Evolutionary conservation across 1,140 invertebrate genomes (phyloP), one percentile per base, ranked within the genome.

Genomic region (Apis cerana): DNA sequence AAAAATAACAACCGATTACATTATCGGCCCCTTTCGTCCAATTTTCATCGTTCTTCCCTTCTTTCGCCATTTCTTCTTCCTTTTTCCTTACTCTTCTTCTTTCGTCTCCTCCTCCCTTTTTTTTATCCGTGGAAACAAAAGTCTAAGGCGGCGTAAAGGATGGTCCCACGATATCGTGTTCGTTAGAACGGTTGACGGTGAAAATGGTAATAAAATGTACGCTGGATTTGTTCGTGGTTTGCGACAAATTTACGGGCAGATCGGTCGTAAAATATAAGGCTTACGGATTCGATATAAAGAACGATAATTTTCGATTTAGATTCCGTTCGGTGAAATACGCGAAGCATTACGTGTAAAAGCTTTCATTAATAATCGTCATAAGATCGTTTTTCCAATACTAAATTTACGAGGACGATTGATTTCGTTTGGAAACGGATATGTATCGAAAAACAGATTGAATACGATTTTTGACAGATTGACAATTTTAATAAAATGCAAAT

Each of bases 311-410:
- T 21, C 64, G 76, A 81, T 84, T n/a, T 43, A 69, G 61, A 80
- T 82, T 83, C 59, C 59, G 58, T 50, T 56, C 70, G 48, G 19
- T 56, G 50, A 75, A 52, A 61, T 50, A 43, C 84, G 74, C n/a
- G 56, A 50, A 71, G 56, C 77, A 61, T 85, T 80, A 56, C 33
- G 12, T 52, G 85, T 84, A 87, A 87, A 76, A 59, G 56, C 70
- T 17, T 15, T 85, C 84, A 90, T 90, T 88, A 90, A 90, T 74
- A 80, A 33, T 87, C 74, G 64, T 71, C 48, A 17, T 77, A 75
- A 43, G 33, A n/a, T n/a, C 61, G 43, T 75, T 62, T 75, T 58
- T 33, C 27, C 81, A 68, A 62, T 50, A 67, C 62, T 27, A 15
- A 9, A 61, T 78, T 75, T 78, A 67, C 43, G 70, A 58, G 10